Evolutionary conservation across 2,113 vertebrate species (phyloP).

Genomic region (Ciconia maguari): DNA sequence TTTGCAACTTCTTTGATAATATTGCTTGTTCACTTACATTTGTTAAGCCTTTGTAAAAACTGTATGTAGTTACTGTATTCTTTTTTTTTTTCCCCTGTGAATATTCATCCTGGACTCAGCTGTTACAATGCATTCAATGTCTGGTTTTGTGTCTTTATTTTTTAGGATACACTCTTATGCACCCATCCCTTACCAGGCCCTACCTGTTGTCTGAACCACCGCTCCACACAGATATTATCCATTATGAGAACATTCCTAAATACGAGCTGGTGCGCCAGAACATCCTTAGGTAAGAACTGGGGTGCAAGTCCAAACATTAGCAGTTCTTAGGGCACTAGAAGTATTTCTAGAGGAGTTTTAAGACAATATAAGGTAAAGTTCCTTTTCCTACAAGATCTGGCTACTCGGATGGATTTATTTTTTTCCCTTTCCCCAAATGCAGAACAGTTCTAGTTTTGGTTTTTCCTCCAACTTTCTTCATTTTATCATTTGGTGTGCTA

Average conservation of each 20-base stretch:
- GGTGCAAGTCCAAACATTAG: neutral
- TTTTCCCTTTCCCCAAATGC: neutral
- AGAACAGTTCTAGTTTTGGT: neutral
- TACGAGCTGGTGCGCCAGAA: slow-evolving; percentile 92
- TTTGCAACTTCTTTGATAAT: neutral
- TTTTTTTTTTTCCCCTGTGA: neutral
- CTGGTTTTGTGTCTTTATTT: neutral
- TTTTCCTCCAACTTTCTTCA: neutral
- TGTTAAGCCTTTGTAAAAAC: neutral
- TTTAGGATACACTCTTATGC: slow-evolving; percentile 96
- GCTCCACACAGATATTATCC: slow-evolving; percentile 95
- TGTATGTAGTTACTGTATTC: fast-evolving
- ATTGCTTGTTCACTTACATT: neutral
- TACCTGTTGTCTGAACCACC: slow-evolving; percentile 94
- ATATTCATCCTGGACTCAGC: neutral
- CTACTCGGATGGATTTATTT: neutral
- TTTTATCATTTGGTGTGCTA: neutral
- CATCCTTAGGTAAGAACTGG: slow-evolving; percentile 86
- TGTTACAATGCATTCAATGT: fast-evolving
- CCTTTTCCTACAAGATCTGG: neutral
- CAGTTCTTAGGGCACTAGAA: neutral
- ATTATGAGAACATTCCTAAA: slow-evolving; percentile 97
- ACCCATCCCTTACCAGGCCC: slow-evolving; percentile 93
- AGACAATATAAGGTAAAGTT: neutral
- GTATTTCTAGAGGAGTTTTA: neutral